A percentile compares a stretch with the other conserved stretches of the same genome.
These are phyloP conservation scores for Alouatta palliata DNA, from an alignment of 2,113 vertebrate species.

Conservation along the genomic window DNA sequence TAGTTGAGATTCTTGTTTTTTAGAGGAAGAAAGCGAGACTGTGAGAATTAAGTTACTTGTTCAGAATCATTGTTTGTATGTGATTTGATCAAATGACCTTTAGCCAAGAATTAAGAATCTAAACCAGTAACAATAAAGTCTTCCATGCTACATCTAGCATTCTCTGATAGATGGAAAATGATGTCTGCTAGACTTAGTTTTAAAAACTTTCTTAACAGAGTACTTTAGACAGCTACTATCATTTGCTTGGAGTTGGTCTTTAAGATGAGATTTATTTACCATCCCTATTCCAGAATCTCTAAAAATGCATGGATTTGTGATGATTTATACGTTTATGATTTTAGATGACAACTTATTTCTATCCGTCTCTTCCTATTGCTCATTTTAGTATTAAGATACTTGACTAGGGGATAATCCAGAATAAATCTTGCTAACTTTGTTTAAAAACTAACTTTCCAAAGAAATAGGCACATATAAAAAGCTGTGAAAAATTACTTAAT, in stretches of 20 bases:
- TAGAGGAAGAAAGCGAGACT: not conserved
- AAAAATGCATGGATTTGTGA: not conserved
- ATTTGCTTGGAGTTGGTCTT: constrained; percentile 10
- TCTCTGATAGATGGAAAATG: not conserved
- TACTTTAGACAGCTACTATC: not conserved
- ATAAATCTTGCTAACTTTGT: not conserved
- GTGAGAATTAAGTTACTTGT: not conserved
- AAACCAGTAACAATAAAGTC: not conserved
- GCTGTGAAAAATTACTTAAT: constrained; percentile 8
- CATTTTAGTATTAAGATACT: not conserved
- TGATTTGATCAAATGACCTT: constrained; percentile 21
- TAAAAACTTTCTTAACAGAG: not conserved
- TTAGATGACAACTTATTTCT: not conserved
- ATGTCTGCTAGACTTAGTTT: not conserved
- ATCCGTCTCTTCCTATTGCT: not conserved
- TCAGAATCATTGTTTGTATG: constrained; percentile 22
- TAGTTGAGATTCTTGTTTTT: constrained; percentile 15
- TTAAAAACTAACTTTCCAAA: constrained; percentile 17
- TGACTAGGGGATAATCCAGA: not conserved
- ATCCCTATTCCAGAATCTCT: constrained; percentile 2
- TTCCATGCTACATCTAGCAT: not conserved
- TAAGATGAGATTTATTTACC: not conserved
- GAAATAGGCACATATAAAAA: not conserved
- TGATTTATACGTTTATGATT: not conserved
- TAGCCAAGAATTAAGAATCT: not conserved